A percentile compares a stretch with the other conserved stretches of the same genome.
These are phyloP conservation scores for Squalus acanthias DNA, from an alignment of 2,797 vertebrate species.

Conservation along the genomic window DNA sequence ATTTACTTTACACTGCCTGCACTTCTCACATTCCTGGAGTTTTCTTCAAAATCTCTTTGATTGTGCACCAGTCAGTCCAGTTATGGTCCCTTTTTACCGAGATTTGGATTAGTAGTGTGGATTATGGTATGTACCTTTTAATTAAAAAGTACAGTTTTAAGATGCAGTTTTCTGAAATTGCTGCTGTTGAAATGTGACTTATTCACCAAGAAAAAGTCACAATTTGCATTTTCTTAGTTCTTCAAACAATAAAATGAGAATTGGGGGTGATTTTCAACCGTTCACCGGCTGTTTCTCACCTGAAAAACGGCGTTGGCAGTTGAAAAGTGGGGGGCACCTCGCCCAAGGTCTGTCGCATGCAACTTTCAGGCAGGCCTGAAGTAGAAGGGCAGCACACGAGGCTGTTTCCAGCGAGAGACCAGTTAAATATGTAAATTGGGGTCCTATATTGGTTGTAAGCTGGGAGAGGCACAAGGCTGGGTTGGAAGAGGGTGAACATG, in stretches of 20 bases:
- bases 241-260: not conserved
- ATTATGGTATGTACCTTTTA: not conserved
- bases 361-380: not conserved
- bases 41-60: not conserved
- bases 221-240: not conserved
- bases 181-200: not conserved
- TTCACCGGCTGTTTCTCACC: not conserved
- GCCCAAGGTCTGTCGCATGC: not conserved
- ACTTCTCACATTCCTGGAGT: no score
- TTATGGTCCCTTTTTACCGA: not conserved
- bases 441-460: not conserved
- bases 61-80: not conserved
- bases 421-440: not conserved
- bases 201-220: not conserved
- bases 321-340: not conserved
- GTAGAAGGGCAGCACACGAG: not conserved
- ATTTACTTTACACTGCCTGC: not conserved
- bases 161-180: not conserved
- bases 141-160: not conserved
- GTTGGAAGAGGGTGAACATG: not conserved
- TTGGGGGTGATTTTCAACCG: not conserved
- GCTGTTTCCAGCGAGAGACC: not conserved
- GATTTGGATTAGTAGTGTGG: not conserved
- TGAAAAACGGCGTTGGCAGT: not conserved
- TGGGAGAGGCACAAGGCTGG: not conserved